These are phyloP conservation scores for Trididemnum clinides DNA, from an alignment of 23 tunicate species.

Conservation along the genomic window DNA sequence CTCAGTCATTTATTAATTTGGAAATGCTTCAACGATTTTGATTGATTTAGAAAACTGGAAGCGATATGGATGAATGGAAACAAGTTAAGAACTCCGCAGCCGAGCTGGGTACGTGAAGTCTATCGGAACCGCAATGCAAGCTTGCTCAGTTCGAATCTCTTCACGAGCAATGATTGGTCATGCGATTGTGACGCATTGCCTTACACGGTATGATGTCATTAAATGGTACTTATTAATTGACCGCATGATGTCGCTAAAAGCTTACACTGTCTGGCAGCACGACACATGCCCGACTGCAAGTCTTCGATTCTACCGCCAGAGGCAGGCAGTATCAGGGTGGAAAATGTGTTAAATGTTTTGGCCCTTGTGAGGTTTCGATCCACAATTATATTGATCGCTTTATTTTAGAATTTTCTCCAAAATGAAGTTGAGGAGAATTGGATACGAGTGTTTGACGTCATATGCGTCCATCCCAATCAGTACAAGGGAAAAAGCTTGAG, in stretches of 20 bases:
- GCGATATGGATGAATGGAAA: too few relatives aligned
- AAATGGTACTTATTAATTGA: too few relatives aligned
- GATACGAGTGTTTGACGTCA: not conserved
- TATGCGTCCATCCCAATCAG: not conserved
- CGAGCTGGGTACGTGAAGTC: not conserved
- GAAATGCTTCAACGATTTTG: too few relatives aligned
- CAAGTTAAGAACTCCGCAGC: not conserved
- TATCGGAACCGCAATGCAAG: not conserved
- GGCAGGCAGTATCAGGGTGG: too few relatives aligned
- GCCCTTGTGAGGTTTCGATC: too few relatives aligned
- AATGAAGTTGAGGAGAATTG: not conserved
- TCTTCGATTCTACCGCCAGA: too few relatives aligned
- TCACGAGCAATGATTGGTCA: not conserved
- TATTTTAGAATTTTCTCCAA: constrained; percentile 10
- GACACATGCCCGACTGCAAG: too few relatives aligned
- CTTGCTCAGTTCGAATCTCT: not conserved
- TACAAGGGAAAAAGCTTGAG: not conserved
- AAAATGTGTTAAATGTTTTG: too few relatives aligned
- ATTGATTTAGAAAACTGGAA: too few relatives aligned
- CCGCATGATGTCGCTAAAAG: too few relatives aligned
- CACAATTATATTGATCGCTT: not conserved
- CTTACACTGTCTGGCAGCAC: too few relatives aligned
- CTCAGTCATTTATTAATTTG: too few relatives aligned
- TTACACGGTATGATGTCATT: constrained; percentile 3
- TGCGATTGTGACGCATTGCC: not conserved